These are phyloP conservation scores for Thyatira batis DNA, from an alignment of 2,888 invertebrate species.

Conservation along the genomic window DNA sequence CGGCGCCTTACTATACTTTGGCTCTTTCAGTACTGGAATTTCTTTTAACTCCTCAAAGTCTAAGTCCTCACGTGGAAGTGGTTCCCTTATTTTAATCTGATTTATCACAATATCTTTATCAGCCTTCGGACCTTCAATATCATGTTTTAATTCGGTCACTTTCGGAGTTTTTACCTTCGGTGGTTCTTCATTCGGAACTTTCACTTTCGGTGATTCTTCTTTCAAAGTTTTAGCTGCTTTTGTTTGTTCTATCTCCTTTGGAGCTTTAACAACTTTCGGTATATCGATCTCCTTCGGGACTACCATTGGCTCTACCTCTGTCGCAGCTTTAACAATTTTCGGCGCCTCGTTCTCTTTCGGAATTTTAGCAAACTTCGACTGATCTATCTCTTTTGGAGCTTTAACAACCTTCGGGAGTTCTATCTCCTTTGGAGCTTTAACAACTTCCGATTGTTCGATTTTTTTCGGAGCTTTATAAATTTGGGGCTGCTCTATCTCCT, in stretches of 20 bases:
- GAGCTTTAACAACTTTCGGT: background rate
- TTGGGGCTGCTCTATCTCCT: background rate
- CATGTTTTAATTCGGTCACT: background rate
- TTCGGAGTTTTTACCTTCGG: background rate
- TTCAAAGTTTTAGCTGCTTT: too few species aligned
- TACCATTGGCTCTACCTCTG: too few species aligned
- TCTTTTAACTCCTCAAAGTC: conserved; percentile 1
- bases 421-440: background rate
- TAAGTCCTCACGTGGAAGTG: background rate
- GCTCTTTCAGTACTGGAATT: conserved; percentile 1
- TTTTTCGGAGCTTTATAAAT: background rate
- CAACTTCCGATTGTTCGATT: background rate
- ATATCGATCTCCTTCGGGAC: background rate
- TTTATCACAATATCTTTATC: background rate
- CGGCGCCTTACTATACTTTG: conserved; percentile 1
- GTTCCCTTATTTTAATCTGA: background rate
- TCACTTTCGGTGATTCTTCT: background rate
- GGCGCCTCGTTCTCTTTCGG: background rate
- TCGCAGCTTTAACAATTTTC: background rate
- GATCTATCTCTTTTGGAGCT: background rate
- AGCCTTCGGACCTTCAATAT: background rate
- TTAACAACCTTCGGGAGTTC: background rate
- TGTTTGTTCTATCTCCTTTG: background rate
- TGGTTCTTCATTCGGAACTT: background rate
- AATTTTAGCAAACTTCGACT: background rate